These are phyloP conservation scores for Trematomus bernacchii DNA, from an alignment of 2,797 vertebrate species.

Conservation along the genomic window DNA sequence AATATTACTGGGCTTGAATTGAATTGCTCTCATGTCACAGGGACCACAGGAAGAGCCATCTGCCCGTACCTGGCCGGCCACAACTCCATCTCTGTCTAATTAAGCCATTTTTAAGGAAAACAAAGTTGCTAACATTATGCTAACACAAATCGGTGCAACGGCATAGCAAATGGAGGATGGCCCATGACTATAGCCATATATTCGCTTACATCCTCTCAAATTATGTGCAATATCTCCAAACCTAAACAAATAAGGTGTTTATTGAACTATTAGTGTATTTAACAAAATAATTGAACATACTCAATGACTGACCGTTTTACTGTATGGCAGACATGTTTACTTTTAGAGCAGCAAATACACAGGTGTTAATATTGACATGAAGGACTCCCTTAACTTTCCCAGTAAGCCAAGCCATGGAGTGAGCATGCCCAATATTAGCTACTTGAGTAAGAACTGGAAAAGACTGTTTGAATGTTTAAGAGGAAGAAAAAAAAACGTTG, in stretches of 20 bases:
- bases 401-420: too few species aligned
- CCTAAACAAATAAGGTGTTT: too few species aligned
- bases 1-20: not conserved
- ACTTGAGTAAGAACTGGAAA: not conserved
- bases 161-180: not conserved
- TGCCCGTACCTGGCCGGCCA: not conserved
- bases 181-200: not conserved
- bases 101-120: not conserved
- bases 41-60: not conserved
- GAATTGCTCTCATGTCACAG: not conserved
- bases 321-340: not conserved
- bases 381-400: too few species aligned
- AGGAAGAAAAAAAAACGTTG: not conserved
- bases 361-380: not conserved
- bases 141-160: not conserved
- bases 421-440: too few species aligned
- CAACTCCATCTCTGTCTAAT: not conserved
- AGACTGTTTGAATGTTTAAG: not conserved
- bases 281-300: not conserved
- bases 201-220: not conserved
- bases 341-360: not conserved
- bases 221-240: too few species aligned
- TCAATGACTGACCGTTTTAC: not conserved
- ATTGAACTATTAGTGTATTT: not conserved
- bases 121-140: not conserved